phyloP scores from a whole-genome alignment of 2,888 invertebrate species.

The Lamproptera curius region DNA sequence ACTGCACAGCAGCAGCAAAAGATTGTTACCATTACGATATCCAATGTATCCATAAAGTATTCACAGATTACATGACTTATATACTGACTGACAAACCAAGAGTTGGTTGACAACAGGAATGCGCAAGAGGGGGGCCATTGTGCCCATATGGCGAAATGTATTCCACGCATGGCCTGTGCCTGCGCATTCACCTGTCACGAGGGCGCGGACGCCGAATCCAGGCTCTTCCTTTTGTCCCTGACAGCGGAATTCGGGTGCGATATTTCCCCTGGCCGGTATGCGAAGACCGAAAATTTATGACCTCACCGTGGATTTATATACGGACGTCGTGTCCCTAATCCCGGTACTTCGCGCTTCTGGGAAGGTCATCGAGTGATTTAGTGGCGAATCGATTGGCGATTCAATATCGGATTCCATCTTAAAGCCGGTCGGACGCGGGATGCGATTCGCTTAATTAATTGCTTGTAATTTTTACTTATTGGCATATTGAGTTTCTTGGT shows the following conservation, averaged over 20 bases:
- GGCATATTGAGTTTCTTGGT: background rate
- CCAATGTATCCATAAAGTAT: no score
- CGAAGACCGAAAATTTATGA: constrained; percentile 69
- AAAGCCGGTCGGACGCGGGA: background rate
- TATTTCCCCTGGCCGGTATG: constrained; percentile 72
- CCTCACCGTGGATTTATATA: constrained; percentile 55
- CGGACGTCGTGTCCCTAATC: constrained; percentile 44
- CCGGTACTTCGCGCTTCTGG: constrained; percentile 43
- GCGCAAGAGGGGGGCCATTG: constrained; percentile 42
- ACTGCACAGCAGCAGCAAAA: no score
- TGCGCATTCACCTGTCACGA: constrained; percentile 75
- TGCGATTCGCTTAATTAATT: no score
- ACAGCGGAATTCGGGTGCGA: constrained; percentile 74
- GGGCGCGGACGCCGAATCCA: constrained; percentile 51
- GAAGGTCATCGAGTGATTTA: constrained; percentile 23
- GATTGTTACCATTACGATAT: no score
- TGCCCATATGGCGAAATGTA: constrained; percentile 66
- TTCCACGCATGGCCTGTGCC: constrained; percentile 57
- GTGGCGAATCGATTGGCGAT: constrained; percentile 12
- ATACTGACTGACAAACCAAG: no score
- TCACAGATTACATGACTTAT: no score
- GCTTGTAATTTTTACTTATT: no score
- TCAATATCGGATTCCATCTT: constrained; percentile 11
- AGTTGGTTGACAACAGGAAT: no score
- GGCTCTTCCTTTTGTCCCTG: constrained; percentile 58